Evolutionary conservation across 2,113 vertebrate genomes (phyloP).

Genomic region (Pomatorhinus ruficollis): DNA sequence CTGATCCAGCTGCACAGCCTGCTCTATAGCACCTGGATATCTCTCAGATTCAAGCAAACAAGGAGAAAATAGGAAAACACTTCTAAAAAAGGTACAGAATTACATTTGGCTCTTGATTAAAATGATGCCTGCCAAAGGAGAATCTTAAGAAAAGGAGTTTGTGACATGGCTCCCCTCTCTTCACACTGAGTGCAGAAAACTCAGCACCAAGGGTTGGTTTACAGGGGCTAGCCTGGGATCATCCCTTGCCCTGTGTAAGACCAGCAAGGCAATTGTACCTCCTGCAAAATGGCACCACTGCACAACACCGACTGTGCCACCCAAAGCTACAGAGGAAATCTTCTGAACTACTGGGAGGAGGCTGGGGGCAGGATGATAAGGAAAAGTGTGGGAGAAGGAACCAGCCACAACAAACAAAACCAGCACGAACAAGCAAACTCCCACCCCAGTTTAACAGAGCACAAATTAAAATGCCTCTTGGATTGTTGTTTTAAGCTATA

Average conservation of each 20-base stretch:
- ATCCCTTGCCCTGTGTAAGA: not conserved
- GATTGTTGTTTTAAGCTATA: not conserved
- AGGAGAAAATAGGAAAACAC: not conserved
- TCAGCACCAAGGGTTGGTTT: not conserved
- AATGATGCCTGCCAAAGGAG: not conserved
- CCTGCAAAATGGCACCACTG: not conserved
- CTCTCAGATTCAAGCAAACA: not conserved
- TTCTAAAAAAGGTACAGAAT: not conserved
- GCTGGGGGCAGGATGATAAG: not conserved
- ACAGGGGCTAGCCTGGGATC: not conserved
- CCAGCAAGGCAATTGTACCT: not conserved
- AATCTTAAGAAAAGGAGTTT: not conserved
- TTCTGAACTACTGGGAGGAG: not conserved
- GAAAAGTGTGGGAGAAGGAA: not conserved
- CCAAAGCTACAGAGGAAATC: not conserved
- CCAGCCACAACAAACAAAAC: not conserved
- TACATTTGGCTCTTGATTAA: not conserved
- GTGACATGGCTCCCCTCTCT: not conserved
- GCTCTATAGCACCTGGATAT: not conserved
- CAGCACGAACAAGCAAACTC: not conserved
- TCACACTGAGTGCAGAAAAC: not conserved
- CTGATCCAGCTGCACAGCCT: not conserved
- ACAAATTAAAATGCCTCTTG: not conserved
- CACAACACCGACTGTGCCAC: not conserved
- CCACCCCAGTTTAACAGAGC: not conserved